A percentile compares a stretch with the other conserved stretches of the same genome.
These are phyloP conservation scores for Tillus elongatus DNA, from an alignment of 2,888 invertebrate genomes.

Conservation along the genomic window DNA sequence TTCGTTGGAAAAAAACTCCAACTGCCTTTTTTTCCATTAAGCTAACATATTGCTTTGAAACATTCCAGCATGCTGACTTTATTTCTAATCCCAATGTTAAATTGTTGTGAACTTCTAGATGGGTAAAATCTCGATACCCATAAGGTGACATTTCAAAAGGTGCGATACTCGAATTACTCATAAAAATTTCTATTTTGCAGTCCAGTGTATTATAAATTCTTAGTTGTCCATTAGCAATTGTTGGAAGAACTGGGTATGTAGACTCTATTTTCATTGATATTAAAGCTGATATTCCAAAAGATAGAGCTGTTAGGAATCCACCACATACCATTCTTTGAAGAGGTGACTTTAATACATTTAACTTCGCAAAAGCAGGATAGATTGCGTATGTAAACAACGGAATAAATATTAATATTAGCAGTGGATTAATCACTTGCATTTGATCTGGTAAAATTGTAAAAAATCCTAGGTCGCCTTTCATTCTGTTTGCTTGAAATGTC, in stretches of 20 bases:
- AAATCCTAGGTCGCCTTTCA: slow-evolving; percentile 70
- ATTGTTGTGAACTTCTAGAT: too few relatives aligned
- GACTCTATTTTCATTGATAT: slow-evolving; percentile 71
- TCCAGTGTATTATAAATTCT: slow-evolving; percentile 61
- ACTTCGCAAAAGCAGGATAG: slow-evolving; percentile 69
- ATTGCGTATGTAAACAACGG: slow-evolving; percentile 72
- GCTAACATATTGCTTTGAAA: too few relatives aligned
- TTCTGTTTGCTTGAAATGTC: slow-evolving; percentile 85
- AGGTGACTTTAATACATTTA: slow-evolving; percentile 60
- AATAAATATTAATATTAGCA: slow-evolving; percentile 75
- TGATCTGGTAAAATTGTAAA: slow-evolving; percentile 84
- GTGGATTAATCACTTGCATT: slow-evolving; percentile 86
- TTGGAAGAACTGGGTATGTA: slow-evolving; percentile 52
- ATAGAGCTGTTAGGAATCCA: slow-evolving; percentile 71
- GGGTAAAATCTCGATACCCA: too few relatives aligned
- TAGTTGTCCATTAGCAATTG: slow-evolving; percentile 51
- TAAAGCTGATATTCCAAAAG: slow-evolving; percentile 84
- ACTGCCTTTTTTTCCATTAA: background rate
- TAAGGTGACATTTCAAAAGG: too few relatives aligned
- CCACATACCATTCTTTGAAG: slow-evolving; percentile 82
- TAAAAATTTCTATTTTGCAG: slow-evolving; percentile 44
- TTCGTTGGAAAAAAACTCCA: background rate
- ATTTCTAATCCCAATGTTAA: too few relatives aligned
- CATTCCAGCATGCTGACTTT: too few relatives aligned
- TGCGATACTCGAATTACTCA: too few relatives aligned